Percentiles rank a stretch among this genome's conserved stretches.
These are phyloP conservation scores for Melanocharis versteri DNA, from an alignment of 2,113 vertebrate genomes.

Conservation along the genomic window DNA sequence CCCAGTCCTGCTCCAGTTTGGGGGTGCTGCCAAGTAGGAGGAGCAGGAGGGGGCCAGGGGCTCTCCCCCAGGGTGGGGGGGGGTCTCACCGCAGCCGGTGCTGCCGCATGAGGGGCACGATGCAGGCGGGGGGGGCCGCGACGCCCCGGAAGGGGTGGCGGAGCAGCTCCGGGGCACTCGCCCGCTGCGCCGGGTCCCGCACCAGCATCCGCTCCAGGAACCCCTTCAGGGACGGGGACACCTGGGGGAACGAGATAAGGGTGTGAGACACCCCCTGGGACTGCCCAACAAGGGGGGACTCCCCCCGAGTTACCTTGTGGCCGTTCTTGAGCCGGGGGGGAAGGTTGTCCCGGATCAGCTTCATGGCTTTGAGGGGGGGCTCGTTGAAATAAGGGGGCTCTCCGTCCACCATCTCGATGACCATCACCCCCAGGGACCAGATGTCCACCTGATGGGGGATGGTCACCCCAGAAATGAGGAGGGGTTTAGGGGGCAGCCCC, in stretches of 20 bases:
- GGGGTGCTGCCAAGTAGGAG: not conserved
- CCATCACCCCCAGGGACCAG: constrained; percentile 96
- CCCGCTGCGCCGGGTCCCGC: not conserved
- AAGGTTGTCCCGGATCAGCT: constrained; percentile 96
- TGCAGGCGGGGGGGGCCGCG: not conserved
- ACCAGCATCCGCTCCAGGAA: not conserved
- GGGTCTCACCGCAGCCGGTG: not conserved
- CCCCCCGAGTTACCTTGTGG: constrained; percentile 79
- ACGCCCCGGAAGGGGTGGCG: not conserved
- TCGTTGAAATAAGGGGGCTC: constrained; percentile 97
- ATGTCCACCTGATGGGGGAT: constrained; percentile 80
- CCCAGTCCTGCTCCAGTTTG: not conserved
- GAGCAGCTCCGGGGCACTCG: not conserved
- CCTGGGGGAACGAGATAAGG: rapidly evolving
- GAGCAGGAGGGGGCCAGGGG: not conserved
- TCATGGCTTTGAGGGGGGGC: constrained; percentile 94
- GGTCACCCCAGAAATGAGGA: rapidly evolving
- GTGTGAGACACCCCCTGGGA: not conserved
- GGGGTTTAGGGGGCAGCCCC: no score
- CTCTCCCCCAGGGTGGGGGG: no score
- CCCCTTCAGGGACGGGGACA: not conserved
- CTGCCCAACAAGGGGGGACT: rapidly evolving
- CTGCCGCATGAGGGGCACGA: not conserved
- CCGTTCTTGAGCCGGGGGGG: constrained; percentile 92
- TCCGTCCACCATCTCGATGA: constrained; percentile 97